phyloP scores from a whole-genome alignment of 2,888 invertebrate species.

The Yponomeuta sedellus region DNA sequence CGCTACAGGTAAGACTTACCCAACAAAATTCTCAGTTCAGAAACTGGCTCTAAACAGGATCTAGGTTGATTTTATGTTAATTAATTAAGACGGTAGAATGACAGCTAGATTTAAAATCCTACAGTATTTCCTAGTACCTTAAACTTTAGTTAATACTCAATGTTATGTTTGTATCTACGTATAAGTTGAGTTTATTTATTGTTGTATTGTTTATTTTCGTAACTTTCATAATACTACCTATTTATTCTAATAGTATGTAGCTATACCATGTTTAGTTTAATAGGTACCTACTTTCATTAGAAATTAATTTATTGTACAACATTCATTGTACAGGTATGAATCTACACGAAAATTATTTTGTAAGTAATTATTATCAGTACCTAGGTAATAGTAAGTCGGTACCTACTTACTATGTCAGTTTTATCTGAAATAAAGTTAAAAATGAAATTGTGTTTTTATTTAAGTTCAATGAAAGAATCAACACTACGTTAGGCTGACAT shows the following conservation, averaged over 20 bases:
- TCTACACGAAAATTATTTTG: neutral
- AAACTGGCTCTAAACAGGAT: too few relatives aligned
- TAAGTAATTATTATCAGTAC: neutral
- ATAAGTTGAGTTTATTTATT: neutral
- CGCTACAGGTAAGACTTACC: too few relatives aligned
- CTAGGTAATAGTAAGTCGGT: too few relatives aligned
- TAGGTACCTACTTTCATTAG: neutral
- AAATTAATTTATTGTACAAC: constrained; percentile 4
- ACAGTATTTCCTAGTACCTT: constrained; percentile 51
- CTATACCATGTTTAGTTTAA: too few relatives aligned
- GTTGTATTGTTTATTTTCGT: neutral
- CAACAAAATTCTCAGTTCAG: too few relatives aligned
- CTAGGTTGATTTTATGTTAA: constrained; percentile 4
- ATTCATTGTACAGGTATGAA: constrained; percentile 7
- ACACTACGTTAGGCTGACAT: too few relatives aligned
- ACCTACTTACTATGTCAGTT: too few relatives aligned
- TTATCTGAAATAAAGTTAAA: too few relatives aligned
- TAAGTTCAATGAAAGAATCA: too few relatives aligned
- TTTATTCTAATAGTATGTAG: neutral
- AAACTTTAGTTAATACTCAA: constrained; percentile 35
- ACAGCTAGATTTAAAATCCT: constrained; percentile 8
- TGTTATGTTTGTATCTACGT: neutral
- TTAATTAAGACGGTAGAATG: constrained; percentile 16
- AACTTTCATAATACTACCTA: neutral
- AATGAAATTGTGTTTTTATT: too few relatives aligned